Base-by-base conservation (phyloP, 2,888 invertebrate genomes). In the Adela reaumurella region DNA sequence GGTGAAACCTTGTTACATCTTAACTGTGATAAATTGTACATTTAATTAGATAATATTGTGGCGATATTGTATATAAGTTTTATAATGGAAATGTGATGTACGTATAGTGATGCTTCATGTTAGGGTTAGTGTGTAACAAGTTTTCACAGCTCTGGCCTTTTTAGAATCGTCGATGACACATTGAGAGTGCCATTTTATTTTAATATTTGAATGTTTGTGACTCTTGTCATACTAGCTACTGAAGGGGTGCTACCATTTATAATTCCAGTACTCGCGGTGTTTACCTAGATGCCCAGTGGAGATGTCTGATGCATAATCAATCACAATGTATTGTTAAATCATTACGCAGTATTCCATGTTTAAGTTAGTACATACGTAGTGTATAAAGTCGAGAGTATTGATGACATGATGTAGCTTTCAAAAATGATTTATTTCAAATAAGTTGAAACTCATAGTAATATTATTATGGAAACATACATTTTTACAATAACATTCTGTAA, bases 181-280 rank as follows among this genome's bases (percentile, higher is more conserved):
- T 62, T 64, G 65, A 65, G 65, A 70, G 78, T 80, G 79, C 79
- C 79, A 79, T 79, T 74, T 76, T 68, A 71, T 73, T 77, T 72
- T 77, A 74, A 74, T 77, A 74, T 73, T 65, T 76, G 74, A 68
- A 70, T 54, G 67, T 63, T 72, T 74, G 78, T 78, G 79, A 79
- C 78, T 79, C 79, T 79, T 79, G 80, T 80, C 80, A 79, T 79
- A 78, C 80, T 77, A 70, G 79, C 80, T 80, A 73, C 67, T 71
- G 74, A 77, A 76, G 80, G 80, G 80, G 80, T 80, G 80, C 80
- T 80, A 80, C 80, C 80, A 79, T 76, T 68, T 72, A 78, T 78
- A 76, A 76, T 78, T 77, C 72, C 76, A 74, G 44, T 73, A 72
- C 68, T 67, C 69, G 66, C 73, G 74, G 76, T 77, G 73, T 77